phyloP scores from a whole-genome alignment of 2,888 invertebrate genomes.

The Volucella zonaria region DNA sequence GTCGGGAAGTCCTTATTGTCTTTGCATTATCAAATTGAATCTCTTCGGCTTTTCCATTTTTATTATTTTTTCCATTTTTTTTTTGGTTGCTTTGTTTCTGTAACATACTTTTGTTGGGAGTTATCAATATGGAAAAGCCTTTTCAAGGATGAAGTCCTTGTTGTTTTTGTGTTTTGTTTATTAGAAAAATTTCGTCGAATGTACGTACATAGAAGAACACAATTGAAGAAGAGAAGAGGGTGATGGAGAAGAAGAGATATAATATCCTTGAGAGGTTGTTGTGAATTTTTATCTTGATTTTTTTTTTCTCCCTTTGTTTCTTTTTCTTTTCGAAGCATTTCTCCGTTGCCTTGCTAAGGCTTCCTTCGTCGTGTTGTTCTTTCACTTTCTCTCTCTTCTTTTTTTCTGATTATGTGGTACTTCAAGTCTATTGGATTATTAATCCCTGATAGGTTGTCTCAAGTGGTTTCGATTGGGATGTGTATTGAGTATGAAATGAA shows the following conservation, averaged over 20 bases:
- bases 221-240: not conserved
- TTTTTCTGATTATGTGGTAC: not conserved
- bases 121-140: constrained; percentile 47
- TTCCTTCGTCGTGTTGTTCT: not conserved
- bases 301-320: not conserved
- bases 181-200: constrained; percentile 32
- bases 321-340: not conserved
- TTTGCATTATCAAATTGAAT: constrained; percentile 40
- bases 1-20: constrained; percentile 36
- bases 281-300: constrained; percentile 29
- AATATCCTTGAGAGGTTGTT: constrained; percentile 50
- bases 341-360: not conserved
- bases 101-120: constrained; percentile 2
- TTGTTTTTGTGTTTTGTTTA: constrained; percentile 25
- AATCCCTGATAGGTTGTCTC: constrained; percentile 35
- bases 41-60: not conserved
- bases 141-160: constrained; percentile 37
- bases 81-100: not conserved
- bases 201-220: not conserved
- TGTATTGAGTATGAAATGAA: constrained; percentile 19
- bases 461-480: constrained; percentile 29
- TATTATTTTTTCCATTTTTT: not conserved
- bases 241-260: constrained; percentile 47
- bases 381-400: not conserved
- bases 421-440: constrained; percentile 43